Base-by-base conservation (phyloP, 23 tunicate genomes). In the Halocynthia roretzi region DNA sequence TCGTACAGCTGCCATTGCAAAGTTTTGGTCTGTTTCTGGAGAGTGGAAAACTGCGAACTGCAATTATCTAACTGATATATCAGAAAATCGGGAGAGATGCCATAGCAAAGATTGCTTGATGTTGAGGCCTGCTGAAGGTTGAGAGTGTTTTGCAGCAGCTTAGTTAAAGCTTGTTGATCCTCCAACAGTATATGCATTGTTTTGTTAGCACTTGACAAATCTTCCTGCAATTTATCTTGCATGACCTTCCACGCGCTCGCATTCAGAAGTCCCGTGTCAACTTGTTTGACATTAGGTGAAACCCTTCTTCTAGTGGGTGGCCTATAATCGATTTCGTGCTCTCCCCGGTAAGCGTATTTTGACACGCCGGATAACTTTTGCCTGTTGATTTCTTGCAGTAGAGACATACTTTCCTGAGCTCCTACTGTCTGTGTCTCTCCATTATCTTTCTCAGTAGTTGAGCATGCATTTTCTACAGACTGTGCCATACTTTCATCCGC, bases 51-150 rank as follows among this genome's bases (percentile, higher is more conserved):
- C 78, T 87, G 93, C 10, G 86, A 83, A 8, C 86, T 76, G 83
- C 93, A 87, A 56, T 82, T 87, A 40, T 87, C 93, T 51, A 87
- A 61, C 73, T 87, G 93, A 64, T 87, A 87, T 8, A 82, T 87
- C 62, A 87, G 48, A 61, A 87, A 87, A 53, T 87, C 93, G 6
- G 93, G 86, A 5, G 93, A 87, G 15, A 87, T 87, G 51, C 93
- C 93, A 61, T 87, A 87, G 52, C 80, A 62, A 19, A 77, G 70
- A n/a, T 73, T 58, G 40, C 53, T 76, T 7, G 64, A 23, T 31
- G 57, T 75, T 2, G 52, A 76, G 40, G 66, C 78, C 44, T 82
- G 70, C 48, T 81, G 86, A 56, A 82, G 58, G 55, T 57, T 81
- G 18, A 82, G 31, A 50, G 93, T 76, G 61, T 87, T 87, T 54